Conservation (phyloP, 1,140 invertebrate species). For the Trichoplusia ni region DNA sequence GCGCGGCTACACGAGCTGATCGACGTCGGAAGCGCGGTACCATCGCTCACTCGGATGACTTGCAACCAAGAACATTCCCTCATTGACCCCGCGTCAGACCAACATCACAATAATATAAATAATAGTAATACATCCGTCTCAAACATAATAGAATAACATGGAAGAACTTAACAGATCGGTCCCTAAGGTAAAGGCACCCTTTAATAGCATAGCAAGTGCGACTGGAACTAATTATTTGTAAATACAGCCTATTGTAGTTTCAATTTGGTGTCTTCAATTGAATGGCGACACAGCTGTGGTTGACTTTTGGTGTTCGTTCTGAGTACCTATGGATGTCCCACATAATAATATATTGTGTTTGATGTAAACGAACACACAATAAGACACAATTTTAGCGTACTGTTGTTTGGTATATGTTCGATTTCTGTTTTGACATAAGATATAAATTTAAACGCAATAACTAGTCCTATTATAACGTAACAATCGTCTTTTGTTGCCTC, state of each 20-base stretch:
- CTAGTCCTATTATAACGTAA: constrained; percentile 13
- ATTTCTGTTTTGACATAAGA: too few relatives aligned
- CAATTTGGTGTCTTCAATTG: too few relatives aligned
- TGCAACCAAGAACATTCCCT: constrained; percentile 73
- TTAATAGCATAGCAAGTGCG: constrained; percentile 27
- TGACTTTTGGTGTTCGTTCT: too few relatives aligned
- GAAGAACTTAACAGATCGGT: constrained; percentile 58
- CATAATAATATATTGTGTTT: too few relatives aligned
- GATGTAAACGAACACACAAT: too few relatives aligned
- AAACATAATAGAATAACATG: constrained; percentile 47
- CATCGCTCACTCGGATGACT: constrained; percentile 72
- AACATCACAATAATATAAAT: constrained; percentile 73
- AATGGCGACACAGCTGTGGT: too few relatives aligned
- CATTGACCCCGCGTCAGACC: constrained; percentile 69
- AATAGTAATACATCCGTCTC: constrained; percentile 68
- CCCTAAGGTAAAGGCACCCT: constrained; percentile 48
- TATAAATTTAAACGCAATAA: too few relatives aligned
- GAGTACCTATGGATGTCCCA: too few relatives aligned
- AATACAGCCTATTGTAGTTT: constrained; percentile 29
- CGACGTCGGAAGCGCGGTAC: constrained; percentile 73
- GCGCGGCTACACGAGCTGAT: constrained; percentile 44
- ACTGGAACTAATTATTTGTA: constrained; percentile 44
- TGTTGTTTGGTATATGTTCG: too few relatives aligned
- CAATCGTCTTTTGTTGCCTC: background rate
- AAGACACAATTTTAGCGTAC: too few relatives aligned